phyloP scores from a whole-genome alignment of 2,888 invertebrate genomes.

The Adelphocoris suturalis region DNA sequence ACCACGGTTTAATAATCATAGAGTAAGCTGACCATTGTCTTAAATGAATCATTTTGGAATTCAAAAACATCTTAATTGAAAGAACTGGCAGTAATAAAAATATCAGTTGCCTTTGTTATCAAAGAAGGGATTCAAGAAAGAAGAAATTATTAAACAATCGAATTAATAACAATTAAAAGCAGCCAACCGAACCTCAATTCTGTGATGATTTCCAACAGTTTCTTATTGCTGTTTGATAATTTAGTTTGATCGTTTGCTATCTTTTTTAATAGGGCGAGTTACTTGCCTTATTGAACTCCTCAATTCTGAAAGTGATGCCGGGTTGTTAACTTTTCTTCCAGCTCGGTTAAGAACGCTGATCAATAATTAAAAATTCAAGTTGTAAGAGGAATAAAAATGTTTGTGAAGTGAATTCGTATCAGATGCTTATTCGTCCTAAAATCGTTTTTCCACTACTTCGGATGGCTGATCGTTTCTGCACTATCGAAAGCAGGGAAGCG shows the following conservation, averaged over 20 bases:
- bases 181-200: not conserved
- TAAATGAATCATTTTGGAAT: not conserved
- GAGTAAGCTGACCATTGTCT: not conserved
- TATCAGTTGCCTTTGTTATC: constrained; percentile 30
- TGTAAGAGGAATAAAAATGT: too few relatives aligned
- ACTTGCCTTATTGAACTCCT: not conserved
- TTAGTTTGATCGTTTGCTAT: not conserved
- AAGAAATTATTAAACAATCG: constrained; percentile 1
- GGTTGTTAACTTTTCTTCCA: not conserved
- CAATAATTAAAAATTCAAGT: not conserved
- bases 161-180: not conserved
- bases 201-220: not conserved
- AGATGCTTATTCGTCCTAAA: too few relatives aligned
- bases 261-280: not conserved
- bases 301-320: not conserved
- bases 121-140: not conserved
- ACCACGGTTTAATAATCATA: not conserved
- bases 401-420: too few relatives aligned
- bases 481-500: too few relatives aligned
- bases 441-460: too few relatives aligned
- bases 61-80: not conserved
- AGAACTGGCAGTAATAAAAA: not conserved
- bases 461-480: too few relatives aligned
- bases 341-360: not conserved
- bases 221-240: not conserved